Evolutionary conservation across 2,113 vertebrate species (phyloP).

Genomic region (Syngnathus floridae): DNA sequence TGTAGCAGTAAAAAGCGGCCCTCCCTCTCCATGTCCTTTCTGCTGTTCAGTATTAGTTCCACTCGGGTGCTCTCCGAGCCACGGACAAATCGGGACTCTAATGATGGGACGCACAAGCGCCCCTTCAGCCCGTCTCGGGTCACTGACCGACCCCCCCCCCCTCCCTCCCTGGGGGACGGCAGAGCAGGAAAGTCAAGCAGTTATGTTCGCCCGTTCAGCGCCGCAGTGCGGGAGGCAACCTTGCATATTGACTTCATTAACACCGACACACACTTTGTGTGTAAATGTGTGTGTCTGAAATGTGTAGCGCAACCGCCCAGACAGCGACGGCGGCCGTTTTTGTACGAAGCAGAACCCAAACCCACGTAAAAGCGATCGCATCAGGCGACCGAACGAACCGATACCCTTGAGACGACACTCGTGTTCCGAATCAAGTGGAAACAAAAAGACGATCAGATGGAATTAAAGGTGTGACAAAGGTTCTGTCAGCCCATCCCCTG

Average conservation of each 20-base stretch:
- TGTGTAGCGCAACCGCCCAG: background rate
- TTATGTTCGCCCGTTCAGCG: conserved; percentile 76
- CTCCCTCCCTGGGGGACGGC: conserved; percentile 54
- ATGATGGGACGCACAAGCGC: conserved; percentile 73
- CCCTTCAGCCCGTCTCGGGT: conserved; percentile 70
- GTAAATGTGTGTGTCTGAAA: conserved; percentile 2
- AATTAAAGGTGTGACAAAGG: conserved; percentile 61
- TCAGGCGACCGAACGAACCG: conserved; percentile 38
- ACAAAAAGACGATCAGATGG: conserved; percentile 63
- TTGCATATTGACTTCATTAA: conserved; percentile 80
- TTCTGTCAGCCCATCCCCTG: conserved; percentile 59
- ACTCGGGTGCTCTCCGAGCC: conserved; percentile 65
- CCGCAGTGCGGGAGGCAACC: conserved; percentile 64
- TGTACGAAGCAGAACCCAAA: background rate
- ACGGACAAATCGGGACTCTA: conserved; percentile 65
- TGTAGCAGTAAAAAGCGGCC: conserved; percentile 78
- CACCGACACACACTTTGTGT: conserved; percentile 63
- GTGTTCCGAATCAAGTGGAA: conserved; percentile 53
- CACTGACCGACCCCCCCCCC: conserved; percentile 65
- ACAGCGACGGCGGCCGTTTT: background rate
- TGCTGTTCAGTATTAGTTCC: conserved; percentile 77
- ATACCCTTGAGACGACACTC: conserved; percentile 44
- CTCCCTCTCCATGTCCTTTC: conserved; percentile 59
- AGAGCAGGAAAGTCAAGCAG: conserved; percentile 60
- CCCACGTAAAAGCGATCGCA: conserved; percentile 13